Evolutionary conservation across 1,140 invertebrate genomes (phyloP).

Genomic region (Andrena cerasifolii): DNA sequence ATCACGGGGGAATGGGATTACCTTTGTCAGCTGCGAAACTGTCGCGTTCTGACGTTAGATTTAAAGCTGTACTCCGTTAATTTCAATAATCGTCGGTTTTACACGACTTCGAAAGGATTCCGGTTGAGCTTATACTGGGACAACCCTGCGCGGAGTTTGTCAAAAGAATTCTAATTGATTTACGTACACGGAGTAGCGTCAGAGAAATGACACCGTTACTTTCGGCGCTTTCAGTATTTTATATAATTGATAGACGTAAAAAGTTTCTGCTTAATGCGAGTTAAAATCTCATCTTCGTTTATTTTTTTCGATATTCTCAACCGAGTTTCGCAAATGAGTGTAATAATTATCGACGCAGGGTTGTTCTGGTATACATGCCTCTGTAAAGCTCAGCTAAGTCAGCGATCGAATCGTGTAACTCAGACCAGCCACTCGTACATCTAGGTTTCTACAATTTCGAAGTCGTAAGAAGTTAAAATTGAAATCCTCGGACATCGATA

Average conservation of each 20-base stretch:
- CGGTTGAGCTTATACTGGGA: not conserved
- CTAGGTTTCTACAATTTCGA: slow-evolving; percentile 10
- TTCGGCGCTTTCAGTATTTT: no score
- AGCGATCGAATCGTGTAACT: not conserved
- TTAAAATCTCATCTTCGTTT: no score
- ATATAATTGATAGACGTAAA: no score
- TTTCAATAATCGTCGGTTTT: not conserved
- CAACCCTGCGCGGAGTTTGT: not conserved
- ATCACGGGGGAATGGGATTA: slow-evolving; percentile 12
- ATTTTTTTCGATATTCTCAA: no score
- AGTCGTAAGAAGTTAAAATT: not conserved
- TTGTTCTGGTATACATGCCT: slow-evolving; percentile 1
- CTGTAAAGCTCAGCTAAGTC: not conserved
- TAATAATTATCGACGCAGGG: not conserved
- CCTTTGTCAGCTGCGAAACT: slow-evolving; percentile 8
- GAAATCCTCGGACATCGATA: not conserved
- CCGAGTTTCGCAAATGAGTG: no score
- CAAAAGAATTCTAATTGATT: not conserved
- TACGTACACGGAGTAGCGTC: not conserved
- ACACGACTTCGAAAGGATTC: not conserved
- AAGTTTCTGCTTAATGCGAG: no score
- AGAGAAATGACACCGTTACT: not conserved
- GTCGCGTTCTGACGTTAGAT: slow-evolving; percentile 6
- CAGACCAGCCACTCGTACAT: not conserved
- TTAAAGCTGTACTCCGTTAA: slow-evolving; percentile 26